Percentiles rank a stretch among this genome's conserved stretches.
These are phyloP conservation scores for Andrena marginata DNA, from an alignment of 2,888 invertebrate genomes.

Conservation along the genomic window DNA sequence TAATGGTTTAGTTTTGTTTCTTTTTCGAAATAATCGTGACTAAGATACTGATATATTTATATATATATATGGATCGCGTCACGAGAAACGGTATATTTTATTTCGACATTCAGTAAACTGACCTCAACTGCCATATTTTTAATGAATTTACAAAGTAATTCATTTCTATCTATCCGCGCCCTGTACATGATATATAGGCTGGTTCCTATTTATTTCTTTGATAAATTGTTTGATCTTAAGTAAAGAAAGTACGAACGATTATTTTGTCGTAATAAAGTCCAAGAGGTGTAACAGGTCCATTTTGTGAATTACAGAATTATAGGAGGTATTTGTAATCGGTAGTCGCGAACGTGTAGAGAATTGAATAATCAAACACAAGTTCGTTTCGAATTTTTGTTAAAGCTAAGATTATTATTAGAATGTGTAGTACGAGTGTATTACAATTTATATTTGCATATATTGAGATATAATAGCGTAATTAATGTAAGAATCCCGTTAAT, in stretches of 20 bases:
- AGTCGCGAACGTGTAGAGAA: slow-evolving; percentile 29
- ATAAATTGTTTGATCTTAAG: slow-evolving; percentile 40
- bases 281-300: slow-evolving; percentile 25
- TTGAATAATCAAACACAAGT: slow-evolving; percentile 66
- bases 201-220: slow-evolving; percentile 77
- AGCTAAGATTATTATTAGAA: slow-evolving; percentile 43
- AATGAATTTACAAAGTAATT: slow-evolving; percentile 38
- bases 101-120: slow-evolving; percentile 38
- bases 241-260: slow-evolving; percentile 24
- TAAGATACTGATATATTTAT: slow-evolving; percentile 13
- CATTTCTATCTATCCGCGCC: slow-evolving; percentile 25
- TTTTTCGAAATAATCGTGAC: slow-evolving; percentile 2
- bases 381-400: slow-evolving; percentile 56
- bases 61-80: background rate
- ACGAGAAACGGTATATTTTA: slow-evolving; percentile 5
- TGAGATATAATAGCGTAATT: slow-evolving; percentile 44
- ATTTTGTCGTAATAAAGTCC: slow-evolving; percentile 24
- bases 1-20: slow-evolving; percentile 61
- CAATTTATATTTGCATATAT: slow-evolving; percentile 50
- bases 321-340: slow-evolving; percentile 39
- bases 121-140: slow-evolving; percentile 52
- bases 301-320: slow-evolving; percentile 30
- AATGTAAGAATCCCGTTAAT: slow-evolving; percentile 42
- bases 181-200: slow-evolving; percentile 64
- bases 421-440: slow-evolving; percentile 27